Conservation (phyloP, 2,888 invertebrate species). For the Cephus runcator region DNA sequence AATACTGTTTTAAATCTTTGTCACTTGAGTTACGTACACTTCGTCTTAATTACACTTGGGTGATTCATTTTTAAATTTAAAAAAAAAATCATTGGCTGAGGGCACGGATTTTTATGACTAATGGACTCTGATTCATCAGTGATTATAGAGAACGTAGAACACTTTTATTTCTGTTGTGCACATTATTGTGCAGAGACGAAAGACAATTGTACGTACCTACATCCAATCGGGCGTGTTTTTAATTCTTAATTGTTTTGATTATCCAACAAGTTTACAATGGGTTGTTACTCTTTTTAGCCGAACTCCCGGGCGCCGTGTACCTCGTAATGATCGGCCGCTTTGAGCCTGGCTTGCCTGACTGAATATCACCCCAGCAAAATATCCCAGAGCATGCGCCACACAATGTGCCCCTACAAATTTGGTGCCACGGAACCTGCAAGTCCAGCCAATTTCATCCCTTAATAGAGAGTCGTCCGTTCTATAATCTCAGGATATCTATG, state of each 20-base stretch:
- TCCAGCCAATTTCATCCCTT: not conserved
- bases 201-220: not conserved
- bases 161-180: not conserved
- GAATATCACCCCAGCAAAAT: conserved; percentile 46
- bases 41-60: not conserved
- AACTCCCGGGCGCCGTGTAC: conserved; percentile 39
- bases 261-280: not conserved
- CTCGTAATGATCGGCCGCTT: conserved; percentile 57
- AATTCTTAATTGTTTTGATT: not conserved
- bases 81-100: not conserved
- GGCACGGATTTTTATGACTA: not conserved
- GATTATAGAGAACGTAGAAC: not conserved
- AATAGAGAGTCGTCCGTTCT: not conserved
- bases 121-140: not conserved
- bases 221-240: not conserved
- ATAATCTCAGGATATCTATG: not conserved
- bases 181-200: not conserved
- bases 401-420: conserved; percentile 20
- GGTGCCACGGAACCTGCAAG: not conserved
- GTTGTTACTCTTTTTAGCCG: not conserved
- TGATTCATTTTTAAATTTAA: not conserved
- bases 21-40: not conserved
- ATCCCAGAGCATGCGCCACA: conserved; percentile 43
- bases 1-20: not conserved
- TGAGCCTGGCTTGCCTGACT: conserved; percentile 45